Base-by-base conservation (phyloP, 2,113 vertebrate species). In the Notiomystis cincta region DNA sequence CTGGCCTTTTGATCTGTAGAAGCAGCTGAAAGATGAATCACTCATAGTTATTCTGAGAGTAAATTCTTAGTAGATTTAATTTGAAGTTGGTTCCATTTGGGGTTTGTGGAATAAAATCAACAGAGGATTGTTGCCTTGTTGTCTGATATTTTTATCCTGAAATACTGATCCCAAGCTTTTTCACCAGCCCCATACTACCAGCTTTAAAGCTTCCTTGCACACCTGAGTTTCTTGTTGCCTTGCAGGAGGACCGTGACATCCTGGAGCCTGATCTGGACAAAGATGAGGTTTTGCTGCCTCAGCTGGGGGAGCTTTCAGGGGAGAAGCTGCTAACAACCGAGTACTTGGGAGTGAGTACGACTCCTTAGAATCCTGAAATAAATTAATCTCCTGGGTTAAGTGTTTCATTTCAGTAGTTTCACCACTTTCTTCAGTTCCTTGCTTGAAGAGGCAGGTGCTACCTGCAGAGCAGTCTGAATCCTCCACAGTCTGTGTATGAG, bases 291-390 rank as follows among this genome's bases (percentile, higher is more conserved):
- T 97, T 99, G 48, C 98, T 99, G 4, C 98, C 99, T 40, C 98
- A 99, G 75, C 96, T 98, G 11, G 98, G 99, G 45, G 99, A 99
- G 38, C 98, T 99, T 66, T 97, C 97, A 11, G 99, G 99, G 44
- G 99, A 99, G 97, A 98, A 98, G 80, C 98, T 99, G 65, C 98
- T 99, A 84, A 99, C 99, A 57, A 99, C 99, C 0, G 99, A 99
- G 89, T 99, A 99, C 94, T 95, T 99, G 67, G 99, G 99, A 70
- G 99, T 99, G 97, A 98, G 99, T 96, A 69, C 50, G 23, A 17
- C 23, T 13, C 13, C 15, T 24, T 8, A 60, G 37, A 37, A 35
- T 48, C 40, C 44, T 53, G 28, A 65, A 75, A 60, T 69, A 62
- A 77, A 51, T 58, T 47, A 28, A 42, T 65, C 64, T 54, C 6